Evolutionary conservation across 2,888 invertebrate genomes (phyloP), one percentile per base, ranked within the genome.

Genomic region (Teleogryllus oceanicus): DNA sequence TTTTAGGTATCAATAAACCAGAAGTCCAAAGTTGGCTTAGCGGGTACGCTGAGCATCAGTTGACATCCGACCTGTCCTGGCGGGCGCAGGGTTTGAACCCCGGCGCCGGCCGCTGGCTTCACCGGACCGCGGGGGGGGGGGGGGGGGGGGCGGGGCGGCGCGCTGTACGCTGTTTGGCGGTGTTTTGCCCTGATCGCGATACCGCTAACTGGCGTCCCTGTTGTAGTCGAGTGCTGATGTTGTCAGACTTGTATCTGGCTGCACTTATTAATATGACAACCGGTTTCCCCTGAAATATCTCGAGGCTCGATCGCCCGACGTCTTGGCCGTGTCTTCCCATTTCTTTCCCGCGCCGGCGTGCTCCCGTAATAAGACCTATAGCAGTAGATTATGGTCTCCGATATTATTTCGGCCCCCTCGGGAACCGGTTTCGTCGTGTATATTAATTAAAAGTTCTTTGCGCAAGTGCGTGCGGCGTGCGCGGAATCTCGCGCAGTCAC

Each of bases 181-280:
- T 62, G 62, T 62, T 62, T 62, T 62, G 62, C 62, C n/a, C 16
- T 62, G 62, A 62, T 62, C 62, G 62, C 62, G 62, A 62, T 62
- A 62, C 62, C 62, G 62, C 62, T 62, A 62, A 62, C 62, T 62
- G 62, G 62, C 62, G 62, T 62, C 13, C 62, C 62, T 62, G 62
- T 62, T 62, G 62, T 62, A 62, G 62, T 62, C 62, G 62, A 37
- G 37, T n/a, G 13, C 62, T 62, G 62, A 62, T 62, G 62, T 62
- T 62, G 62, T 62, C 62, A 62, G 62, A 62, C 62, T 62, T n/a
- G 62, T 62, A 62, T 62, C 62, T 62, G 62, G 62, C 62, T 62
- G 62, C 62, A 62, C 62, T 62, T 62, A 62, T 62, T 62, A 62
- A 62, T 62, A 62, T 62, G 62, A 62, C 62, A 62, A 62, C 62